Evolutionary conservation across 2,113 vertebrate genomes (phyloP).

Genomic region (Aptenodytes forsteri): DNA sequence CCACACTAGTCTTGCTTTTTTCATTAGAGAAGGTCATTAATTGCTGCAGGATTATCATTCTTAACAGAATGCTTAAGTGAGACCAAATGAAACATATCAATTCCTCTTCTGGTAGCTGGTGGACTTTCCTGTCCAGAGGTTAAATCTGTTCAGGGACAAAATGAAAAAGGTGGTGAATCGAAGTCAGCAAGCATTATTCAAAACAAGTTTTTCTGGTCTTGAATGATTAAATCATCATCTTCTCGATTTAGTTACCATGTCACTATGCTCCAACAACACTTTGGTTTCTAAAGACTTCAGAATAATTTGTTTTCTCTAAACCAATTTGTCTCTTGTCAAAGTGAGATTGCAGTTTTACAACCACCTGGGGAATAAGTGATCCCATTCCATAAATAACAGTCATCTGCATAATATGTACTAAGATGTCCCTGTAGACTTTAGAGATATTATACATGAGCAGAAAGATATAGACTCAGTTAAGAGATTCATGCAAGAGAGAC

Average conservation of each 20-base stretch:
- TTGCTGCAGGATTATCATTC: neutral
- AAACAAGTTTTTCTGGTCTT: neutral
- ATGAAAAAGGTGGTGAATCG: neutral
- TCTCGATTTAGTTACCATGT: slow-evolving; percentile 28
- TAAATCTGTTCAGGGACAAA: neutral
- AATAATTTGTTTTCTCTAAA: slow-evolving; percentile 79
- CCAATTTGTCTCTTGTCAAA: slow-evolving; percentile 77
- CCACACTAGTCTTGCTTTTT: neutral
- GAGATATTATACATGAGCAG: neutral
- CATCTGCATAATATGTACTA: slow-evolving; percentile 72
- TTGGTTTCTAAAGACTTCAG: slow-evolving; percentile 64
- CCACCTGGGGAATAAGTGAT: slow-evolving; percentile 60
- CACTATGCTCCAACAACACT: neutral
- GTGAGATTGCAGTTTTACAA: slow-evolving; percentile 70
- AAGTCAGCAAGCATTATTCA: slow-evolving; percentile 38
- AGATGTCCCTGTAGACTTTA: slow-evolving; percentile 49
- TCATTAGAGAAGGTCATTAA: neutral
- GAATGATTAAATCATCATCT: slow-evolving; percentile 30
- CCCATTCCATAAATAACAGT: slow-evolving; percentile 72
- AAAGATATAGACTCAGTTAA: neutral
- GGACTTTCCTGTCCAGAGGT: neutral
- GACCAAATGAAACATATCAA: neutral
- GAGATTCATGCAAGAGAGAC: neutral
- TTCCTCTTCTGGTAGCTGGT: neutral
- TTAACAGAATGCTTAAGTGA: neutral